phyloP scores from a whole-genome alignment of 2,797 vertebrate genomes.

The Sebastes matsubarae region DNA sequence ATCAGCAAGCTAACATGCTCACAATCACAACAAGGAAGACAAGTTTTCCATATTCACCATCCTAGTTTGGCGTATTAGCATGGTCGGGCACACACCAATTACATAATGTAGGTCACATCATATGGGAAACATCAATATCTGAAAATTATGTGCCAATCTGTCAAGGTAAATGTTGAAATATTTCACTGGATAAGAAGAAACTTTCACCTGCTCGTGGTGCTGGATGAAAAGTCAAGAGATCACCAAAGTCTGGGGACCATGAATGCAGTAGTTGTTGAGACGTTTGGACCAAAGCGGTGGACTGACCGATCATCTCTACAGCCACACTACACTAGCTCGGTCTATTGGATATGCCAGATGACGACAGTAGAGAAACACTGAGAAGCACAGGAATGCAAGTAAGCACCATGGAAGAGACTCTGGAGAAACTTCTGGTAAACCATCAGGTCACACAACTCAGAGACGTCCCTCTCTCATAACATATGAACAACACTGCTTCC shows the following conservation, averaged over 20 bases:
- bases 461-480: constrained; percentile 7
- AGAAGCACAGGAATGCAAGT: constrained; percentile 6
- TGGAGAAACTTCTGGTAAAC: constrained; percentile 18
- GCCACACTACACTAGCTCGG: neutral
- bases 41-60: too few species aligned
- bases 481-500: constrained; percentile 22
- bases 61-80: too few species aligned
- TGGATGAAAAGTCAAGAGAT: neutral
- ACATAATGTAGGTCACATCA: neutral
- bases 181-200: neutral
- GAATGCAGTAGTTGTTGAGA: neutral
- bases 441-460: constrained; percentile 31
- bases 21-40: too few species aligned
- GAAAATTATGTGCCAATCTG: neutral
- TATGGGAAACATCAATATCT: neutral
- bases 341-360: neutral
- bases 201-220: neutral
- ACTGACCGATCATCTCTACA: neutral
- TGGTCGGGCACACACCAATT: too few species aligned
- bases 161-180: neutral
- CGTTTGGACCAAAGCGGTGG: neutral
- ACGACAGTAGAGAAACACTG: neutral
- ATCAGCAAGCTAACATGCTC: neutral
- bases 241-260: neutral
- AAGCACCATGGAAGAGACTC: neutral